A percentile compares a stretch with the other conserved stretches of the same genome.
Evolutionary conservation across 2,888 invertebrate species (phyloP).

Genomic region (Latrodectus elegans): DNA sequence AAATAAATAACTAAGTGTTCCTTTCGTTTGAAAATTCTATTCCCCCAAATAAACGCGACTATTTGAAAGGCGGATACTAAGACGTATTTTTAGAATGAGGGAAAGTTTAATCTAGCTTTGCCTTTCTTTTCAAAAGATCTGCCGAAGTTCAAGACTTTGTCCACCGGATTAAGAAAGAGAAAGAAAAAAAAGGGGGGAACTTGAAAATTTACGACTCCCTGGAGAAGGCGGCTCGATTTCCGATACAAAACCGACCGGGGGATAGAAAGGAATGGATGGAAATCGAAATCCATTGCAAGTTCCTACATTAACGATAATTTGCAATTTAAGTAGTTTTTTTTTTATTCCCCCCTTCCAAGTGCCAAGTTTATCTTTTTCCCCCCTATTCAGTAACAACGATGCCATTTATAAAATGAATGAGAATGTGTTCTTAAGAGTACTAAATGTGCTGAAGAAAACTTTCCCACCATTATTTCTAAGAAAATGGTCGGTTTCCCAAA

Average conservation of each 20-base stretch:
- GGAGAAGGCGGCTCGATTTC: constrained; percentile 20
- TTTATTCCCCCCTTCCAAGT: background rate
- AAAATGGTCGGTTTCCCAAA: too few relatives aligned
- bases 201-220: constrained; percentile 22
- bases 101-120: too few relatives aligned
- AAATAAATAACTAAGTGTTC: too few relatives aligned
- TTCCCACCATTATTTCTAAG: too few relatives aligned
- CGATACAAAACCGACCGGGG: constrained; percentile 29
- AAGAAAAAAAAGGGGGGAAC: background rate
- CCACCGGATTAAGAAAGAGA: background rate
- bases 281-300: constrained; percentile 16
- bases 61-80: too few relatives aligned
- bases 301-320: constrained; percentile 11
- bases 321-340: constrained; percentile 5
- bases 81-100: too few relatives aligned
- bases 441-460: too few relatives aligned
- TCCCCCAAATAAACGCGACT: too few relatives aligned
- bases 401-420: background rate
- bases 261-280: constrained; percentile 13
- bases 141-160: background rate
- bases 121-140: background rate
- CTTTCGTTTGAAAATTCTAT: too few relatives aligned
- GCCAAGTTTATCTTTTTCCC: background rate
- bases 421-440: background rate
- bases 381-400: background rate